Evolutionary conservation across 2,888 invertebrate species (phyloP), one percentile per base, ranked within the genome.

Genomic region (Agriopis aurantiaria): DNA sequence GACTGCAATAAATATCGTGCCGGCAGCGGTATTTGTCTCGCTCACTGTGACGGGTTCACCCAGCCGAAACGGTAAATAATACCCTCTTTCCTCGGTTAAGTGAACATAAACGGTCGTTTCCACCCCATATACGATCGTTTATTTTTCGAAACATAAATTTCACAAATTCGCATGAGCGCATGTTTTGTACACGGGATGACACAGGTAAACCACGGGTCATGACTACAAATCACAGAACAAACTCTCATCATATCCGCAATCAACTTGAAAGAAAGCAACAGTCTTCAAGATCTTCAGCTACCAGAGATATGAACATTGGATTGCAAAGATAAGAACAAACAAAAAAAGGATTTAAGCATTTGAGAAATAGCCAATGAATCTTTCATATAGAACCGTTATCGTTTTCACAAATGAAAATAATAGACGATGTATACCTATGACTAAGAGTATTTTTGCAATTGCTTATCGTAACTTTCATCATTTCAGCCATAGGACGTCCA

Each of bases 91-190:
- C 92, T 93, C 93, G 93, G 93, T 94, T 93, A 94, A 94, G 93
- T 94, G 93, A 94, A 93, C 93, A 92, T 93, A 93, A 93, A 93
- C 92, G 93, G 89, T 91, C 92, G 93, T 93, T 94, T 94, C 93
- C 93, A 93, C 93, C 93, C 93, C 93, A 93, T 94, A 92, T 93
- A 92, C 91, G 91, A 91, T 89, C 92, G 90, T 93, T 93, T 93
- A 91, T 92, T 92, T 93, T 92, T 91, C 91, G 89, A 92, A 92
- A 91, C 92, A 93, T 93, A 92, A 92, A 93, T 93, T 93, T 91
- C 82, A 85, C 88, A 87, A 91, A 90, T 91, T 91, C 91, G 84
- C 89, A 86, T 90, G 85, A 85, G 86, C 85, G 87, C 84, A 84
- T 90, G 85, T 87, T 86, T 88, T 77, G 85, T 85, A 78, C 80